A percentile compares a stretch with the other conserved stretches of the same genome.
Evolutionary conservation across 2,113 vertebrate species (phyloP).

Genomic region (Tachysurus vachellii): DNA sequence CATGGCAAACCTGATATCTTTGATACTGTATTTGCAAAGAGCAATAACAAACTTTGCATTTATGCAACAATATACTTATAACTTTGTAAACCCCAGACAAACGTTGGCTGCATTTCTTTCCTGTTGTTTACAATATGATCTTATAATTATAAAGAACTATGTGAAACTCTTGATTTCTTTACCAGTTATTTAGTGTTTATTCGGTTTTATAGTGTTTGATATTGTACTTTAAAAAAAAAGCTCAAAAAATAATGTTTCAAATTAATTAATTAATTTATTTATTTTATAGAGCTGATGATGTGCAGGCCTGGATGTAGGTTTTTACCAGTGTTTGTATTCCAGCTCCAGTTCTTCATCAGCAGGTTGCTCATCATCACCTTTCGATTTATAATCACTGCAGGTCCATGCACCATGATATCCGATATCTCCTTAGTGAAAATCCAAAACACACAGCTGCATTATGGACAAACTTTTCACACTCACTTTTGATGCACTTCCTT

Average conservation of each 20-base stretch:
- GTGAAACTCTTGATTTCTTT: neutral
- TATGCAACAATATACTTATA: too few relatives aligned
- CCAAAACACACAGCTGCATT: neutral
- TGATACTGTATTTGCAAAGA: too few relatives aligned
- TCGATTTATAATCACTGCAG: constrained; percentile 80
- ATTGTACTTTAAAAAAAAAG: neutral
- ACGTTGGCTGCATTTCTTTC: too few relatives aligned
- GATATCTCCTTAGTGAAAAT: neutral
- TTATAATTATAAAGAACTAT: neutral
- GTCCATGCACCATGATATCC: constrained; percentile 59
- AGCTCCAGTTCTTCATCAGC: constrained; percentile 80
- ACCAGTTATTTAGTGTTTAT: neutral
- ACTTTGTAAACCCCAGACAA: too few relatives aligned
- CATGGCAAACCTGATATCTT: too few relatives aligned
- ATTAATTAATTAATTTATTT: too few relatives aligned
- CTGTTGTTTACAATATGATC: neutral
- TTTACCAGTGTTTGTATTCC: constrained; percentile 48
- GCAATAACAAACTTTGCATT: too few relatives aligned
- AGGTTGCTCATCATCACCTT: constrained; percentile 89
- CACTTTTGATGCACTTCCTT: neutral
- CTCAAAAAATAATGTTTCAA: too few relatives aligned
- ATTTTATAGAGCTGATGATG: neutral
- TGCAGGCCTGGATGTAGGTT: neutral
- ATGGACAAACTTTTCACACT: neutral
- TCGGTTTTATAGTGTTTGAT: neutral